Evolutionary conservation across 2,888 invertebrate species (phyloP).

Genomic region (Laspeyria flexula): DNA sequence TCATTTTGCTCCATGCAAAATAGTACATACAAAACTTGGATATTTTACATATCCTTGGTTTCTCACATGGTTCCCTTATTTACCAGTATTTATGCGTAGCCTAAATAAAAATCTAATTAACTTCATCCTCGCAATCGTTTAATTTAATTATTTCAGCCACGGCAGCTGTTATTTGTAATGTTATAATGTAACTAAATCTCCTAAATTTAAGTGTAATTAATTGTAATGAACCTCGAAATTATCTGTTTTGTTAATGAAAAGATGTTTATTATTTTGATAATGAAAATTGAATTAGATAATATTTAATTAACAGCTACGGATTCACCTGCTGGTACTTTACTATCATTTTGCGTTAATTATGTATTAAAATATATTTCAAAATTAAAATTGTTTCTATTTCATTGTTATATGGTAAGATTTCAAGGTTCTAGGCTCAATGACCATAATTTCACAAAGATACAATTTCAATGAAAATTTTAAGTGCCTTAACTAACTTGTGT

Average conservation of each 20-base stretch:
- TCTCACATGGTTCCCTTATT: conserved; percentile 91
- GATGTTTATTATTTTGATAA: conserved; percentile 10
- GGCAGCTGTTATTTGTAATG: conserved; percentile 40
- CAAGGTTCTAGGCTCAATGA: no score
- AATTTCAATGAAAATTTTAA: no score
- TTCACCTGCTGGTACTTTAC: conserved; percentile 9
- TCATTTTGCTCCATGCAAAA: conserved; percentile 92
- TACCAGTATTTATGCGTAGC: conserved; percentile 12
- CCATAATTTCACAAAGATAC: no score
- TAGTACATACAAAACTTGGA: conserved; percentile 89
- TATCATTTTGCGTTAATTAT: background rate
- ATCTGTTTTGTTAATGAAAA: conserved; percentile 17
- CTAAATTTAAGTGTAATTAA: conserved; percentile 27
- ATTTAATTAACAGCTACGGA: conserved; percentile 3
- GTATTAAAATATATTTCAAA: no score
- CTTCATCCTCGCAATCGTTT: conserved; percentile 21
- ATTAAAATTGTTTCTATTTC: no score
- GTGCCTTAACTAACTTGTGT: no score
- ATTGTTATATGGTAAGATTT: no score
- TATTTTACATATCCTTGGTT: conserved; percentile 74
- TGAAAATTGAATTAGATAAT: background rate
- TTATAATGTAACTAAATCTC: conserved; percentile 37
- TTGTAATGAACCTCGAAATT: conserved; percentile 27
- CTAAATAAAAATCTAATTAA: conserved; percentile 18
- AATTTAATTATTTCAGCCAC: conserved; percentile 33